A percentile compares a stretch with the other conserved stretches of the same genome.
These are phyloP conservation scores for Pipistrellus kuhlii DNA, from an alignment of 2,797 vertebrate species.

Conservation along the genomic window DNA sequence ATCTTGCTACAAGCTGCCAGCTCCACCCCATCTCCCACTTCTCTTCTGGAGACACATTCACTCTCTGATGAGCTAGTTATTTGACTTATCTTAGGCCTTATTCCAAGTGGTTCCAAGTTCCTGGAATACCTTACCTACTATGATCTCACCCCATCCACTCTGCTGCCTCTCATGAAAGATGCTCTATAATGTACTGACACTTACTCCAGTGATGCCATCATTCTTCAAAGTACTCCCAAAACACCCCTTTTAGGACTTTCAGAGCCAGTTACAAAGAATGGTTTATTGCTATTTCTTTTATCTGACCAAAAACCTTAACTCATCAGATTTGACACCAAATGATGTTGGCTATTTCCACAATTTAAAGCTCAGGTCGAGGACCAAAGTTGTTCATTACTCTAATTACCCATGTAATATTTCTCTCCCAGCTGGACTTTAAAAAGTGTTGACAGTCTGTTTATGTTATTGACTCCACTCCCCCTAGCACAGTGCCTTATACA, in stretches of 20 bases:
- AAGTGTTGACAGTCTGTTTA: background rate
- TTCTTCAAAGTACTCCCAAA: background rate
- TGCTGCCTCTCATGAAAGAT: background rate
- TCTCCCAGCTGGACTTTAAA: background rate
- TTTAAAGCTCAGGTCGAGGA: background rate
- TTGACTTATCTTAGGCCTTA: background rate
- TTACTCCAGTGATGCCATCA: background rate
- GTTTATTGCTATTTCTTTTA: background rate
- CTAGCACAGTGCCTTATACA: background rate
- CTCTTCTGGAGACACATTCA: background rate
- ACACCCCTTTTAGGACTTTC: background rate
- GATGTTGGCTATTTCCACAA: background rate
- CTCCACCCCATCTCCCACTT: background rate
- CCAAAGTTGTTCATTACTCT: background rate
- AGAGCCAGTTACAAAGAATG: background rate
- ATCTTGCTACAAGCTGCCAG: background rate
- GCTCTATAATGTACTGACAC: background rate
- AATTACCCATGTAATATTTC: background rate
- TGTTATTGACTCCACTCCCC: background rate
- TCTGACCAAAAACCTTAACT: background rate
- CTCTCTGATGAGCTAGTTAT: background rate
- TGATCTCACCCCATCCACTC: background rate
- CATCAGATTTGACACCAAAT: background rate
- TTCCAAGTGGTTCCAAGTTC: background rate
- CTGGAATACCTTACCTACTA: background rate